A percentile compares a stretch with the other conserved stretches of the same genome.
Evolutionary conservation across 2,797 vertebrate genomes (phyloP).

Genomic region (Zalophus californianus): DNA sequence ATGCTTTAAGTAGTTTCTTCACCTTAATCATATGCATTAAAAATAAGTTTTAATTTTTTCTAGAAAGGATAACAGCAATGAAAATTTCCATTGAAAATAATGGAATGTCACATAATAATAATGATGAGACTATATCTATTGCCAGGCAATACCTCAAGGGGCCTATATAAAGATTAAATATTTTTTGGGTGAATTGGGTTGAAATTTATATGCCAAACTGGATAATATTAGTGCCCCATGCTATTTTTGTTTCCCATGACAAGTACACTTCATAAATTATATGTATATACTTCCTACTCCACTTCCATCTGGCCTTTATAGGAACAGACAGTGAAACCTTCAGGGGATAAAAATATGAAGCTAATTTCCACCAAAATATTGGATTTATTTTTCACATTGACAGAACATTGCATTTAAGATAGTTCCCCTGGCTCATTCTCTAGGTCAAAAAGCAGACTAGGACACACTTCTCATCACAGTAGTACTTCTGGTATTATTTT

Average conservation of each 20-base stretch:
- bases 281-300: neutral
- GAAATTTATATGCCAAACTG: neutral
- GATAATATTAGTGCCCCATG: neutral
- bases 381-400: slow-evolving; percentile 29
- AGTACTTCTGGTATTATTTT: neutral
- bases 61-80: neutral
- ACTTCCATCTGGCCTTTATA: neutral
- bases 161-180: neutral
- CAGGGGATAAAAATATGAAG: neutral
- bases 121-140: neutral
- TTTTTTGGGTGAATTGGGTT: neutral
- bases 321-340: neutral
- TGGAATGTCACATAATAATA: neutral
- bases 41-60: neutral
- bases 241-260: neutral
- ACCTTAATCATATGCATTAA: neutral
- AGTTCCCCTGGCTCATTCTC: neutral
- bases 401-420: neutral
- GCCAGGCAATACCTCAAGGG: neutral
- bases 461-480: neutral
- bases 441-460: neutral
- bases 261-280: neutral
- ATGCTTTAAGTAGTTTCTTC: neutral
- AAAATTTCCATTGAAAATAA: neutral
- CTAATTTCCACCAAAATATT: neutral